Percentiles rank a stretch among this genome's conserved stretches.
Conservation (phyloP, 2,113 vertebrate species). For the Vicugna pacos region DNA sequence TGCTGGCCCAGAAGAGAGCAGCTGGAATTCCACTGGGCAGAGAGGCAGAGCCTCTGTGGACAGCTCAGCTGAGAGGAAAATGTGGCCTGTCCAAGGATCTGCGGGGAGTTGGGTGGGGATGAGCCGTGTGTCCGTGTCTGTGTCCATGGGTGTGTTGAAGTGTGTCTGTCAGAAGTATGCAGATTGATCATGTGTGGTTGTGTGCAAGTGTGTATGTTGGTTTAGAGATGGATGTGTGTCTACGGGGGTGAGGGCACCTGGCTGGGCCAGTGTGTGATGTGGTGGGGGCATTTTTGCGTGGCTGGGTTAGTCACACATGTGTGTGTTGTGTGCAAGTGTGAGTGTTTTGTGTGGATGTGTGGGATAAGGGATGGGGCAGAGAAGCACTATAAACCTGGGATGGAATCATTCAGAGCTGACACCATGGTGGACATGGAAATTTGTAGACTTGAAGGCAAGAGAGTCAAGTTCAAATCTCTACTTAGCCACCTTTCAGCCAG, state of each 20-base stretch:
- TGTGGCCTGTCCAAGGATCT: neutral
- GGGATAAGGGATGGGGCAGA: neutral
- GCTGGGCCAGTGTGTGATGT: neutral
- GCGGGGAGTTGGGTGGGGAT: neutral
- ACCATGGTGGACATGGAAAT: neutral
- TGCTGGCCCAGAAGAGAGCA: neutral
- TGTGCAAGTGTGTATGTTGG: neutral
- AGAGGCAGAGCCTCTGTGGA: neutral
- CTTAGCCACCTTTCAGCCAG: neutral
- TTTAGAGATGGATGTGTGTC: neutral
- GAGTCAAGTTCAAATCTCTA: neutral
- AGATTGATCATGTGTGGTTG: neutral
- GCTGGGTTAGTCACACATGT: neutral
- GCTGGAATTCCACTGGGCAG: neutral
- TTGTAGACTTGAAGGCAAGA: neutral
- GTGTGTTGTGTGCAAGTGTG: neutral
- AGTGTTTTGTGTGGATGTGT: neutral
- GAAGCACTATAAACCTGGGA: neutral
- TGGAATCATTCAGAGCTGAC: neutral
- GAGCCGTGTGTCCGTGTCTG: neutral
- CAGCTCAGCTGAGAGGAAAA: neutral
- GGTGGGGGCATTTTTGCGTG: too few species aligned
- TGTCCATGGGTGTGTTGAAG: neutral
- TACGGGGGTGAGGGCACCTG: too few species aligned
- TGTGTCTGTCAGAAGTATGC: neutral